Base-by-base conservation (phyloP, 2,888 invertebrate genomes). In the Eurois occulta region DNA sequence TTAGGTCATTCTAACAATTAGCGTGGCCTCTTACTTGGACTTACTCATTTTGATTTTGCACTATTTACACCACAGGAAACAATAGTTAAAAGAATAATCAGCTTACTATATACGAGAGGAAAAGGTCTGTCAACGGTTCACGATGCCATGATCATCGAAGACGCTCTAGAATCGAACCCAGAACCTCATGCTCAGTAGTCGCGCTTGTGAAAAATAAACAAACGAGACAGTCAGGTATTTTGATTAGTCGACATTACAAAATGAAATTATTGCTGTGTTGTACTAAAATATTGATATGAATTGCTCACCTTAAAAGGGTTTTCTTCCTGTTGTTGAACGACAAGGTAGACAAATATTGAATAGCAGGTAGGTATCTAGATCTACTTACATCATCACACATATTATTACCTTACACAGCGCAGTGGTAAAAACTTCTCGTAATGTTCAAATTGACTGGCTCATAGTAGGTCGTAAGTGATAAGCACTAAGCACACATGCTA, bases 401-500 rank as follows among this genome's bases (percentile, higher is more conserved):
- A 62, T 28, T n/a, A n/a, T n/a, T n/a, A n/a, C n/a, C 24, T 5
- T 38, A 16, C 58, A 58, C 38, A 16, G 5, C 6, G 32, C 13
- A 41, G 32, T 32, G 8, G 13, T 58, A n/a, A 32, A 74, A 55
- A n/a, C 6, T 71, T 52, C 71, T n/a, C 18, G n/a, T n/a, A 1
- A 46, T 74, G 18, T 74, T 46, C 11, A n/a, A 43, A 43, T 71
- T 21, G 6, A 35, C 11, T 21, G 18, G 24, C 24, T 73, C 75
- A 18, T 35, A 21, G 1, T 24, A 43, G 52, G n/a, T 21, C 10
- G 6, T 58, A 28, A 35, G 46, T 43, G 28, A 28, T 35, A 11
- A 76, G 32, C 62, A 64, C 77, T 52, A 77, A 64, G 41, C 41
- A 77, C 10, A 32, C n/a, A 64, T 35, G 11, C 18, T 28, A 46